Conservation (phyloP, 2,888 invertebrate genomes). For the Invenusta paracnida region DNA sequence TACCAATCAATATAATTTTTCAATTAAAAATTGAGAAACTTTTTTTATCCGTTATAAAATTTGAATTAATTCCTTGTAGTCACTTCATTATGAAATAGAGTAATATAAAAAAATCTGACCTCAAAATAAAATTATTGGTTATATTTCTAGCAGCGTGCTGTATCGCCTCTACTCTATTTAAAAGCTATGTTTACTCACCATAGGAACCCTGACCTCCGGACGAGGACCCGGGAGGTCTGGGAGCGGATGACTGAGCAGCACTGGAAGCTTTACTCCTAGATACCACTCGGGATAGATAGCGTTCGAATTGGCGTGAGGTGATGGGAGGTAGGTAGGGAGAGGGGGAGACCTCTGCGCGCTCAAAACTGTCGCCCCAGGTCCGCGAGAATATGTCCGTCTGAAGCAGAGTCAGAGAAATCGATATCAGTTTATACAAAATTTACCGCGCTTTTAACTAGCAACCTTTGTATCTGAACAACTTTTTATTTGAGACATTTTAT, state of each 20-base stretch:
- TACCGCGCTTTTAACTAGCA: no score
- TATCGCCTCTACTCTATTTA: background rate
- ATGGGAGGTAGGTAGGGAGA: slow-evolving; percentile 79
- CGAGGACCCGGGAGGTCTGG: background rate
- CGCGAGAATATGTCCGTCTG: slow-evolving; percentile 79
- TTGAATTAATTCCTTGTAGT: no score
- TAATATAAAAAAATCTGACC: no score
- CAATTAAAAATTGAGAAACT: no score
- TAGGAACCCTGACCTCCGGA: background rate
- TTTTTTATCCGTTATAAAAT: no score
- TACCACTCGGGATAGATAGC: slow-evolving; percentile 68
- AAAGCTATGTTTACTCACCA: background rate
- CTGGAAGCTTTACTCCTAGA: background rate
- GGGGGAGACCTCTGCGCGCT: slow-evolving; percentile 73
- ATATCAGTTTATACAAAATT: no score
- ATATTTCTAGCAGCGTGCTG: slow-evolving; percentile 2
- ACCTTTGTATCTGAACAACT: no score
- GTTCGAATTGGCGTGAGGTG: slow-evolving; percentile 76
- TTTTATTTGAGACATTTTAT: background rate
- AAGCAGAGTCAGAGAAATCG: background rate
- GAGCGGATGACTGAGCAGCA: background rate
- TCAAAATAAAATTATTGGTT: slow-evolving; percentile 70
- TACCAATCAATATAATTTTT: no score
- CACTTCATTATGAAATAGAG: no score
- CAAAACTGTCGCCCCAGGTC: slow-evolving; percentile 92